These are phyloP conservation scores for Hecatera dysodea DNA, from an alignment of 2,888 invertebrate genomes.

Conservation along the genomic window DNA sequence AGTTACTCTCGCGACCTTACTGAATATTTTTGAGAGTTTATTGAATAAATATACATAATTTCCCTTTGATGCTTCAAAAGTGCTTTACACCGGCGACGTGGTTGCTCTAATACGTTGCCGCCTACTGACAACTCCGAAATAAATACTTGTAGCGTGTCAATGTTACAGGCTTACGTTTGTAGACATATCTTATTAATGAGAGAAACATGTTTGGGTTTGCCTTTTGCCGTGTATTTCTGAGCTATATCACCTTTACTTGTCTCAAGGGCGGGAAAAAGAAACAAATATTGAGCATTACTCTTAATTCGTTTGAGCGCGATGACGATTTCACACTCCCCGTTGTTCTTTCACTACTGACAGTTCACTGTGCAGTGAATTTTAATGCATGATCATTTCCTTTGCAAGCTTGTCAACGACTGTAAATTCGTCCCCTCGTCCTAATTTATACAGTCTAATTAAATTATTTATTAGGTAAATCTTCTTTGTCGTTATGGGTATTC, in stretches of 20 bases:
- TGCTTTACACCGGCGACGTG: conserved; percentile 73
- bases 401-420: too few relatives aligned
- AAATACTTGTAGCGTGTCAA: conserved; percentile 43
- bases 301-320: neutral
- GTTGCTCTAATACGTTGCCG: conserved; percentile 57
- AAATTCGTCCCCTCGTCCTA: neutral
- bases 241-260: neutral
- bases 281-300: too few relatives aligned
- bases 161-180: conserved; percentile 19
- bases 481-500: too few relatives aligned
- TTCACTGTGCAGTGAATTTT: too few relatives aligned
- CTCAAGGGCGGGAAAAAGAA: neutral
- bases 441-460: neutral
- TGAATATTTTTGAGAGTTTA: conserved; percentile 85
- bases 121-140: conserved; percentile 32
- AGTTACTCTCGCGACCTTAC: conserved; percentile 82
- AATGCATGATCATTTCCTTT: neutral
- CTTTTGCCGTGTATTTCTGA: neutral
- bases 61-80: conserved; percentile 79
- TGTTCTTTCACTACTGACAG: too few relatives aligned
- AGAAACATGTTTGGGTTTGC: conserved; percentile 1
- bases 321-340: neutral
- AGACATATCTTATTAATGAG: conserved; percentile 20
- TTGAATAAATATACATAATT: conserved; percentile 88
- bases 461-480: too few relatives aligned